These are phyloP conservation scores for Campylorhamphus procurvoides DNA, from an alignment of 2,113 vertebrate species.

Conservation along the genomic window DNA sequence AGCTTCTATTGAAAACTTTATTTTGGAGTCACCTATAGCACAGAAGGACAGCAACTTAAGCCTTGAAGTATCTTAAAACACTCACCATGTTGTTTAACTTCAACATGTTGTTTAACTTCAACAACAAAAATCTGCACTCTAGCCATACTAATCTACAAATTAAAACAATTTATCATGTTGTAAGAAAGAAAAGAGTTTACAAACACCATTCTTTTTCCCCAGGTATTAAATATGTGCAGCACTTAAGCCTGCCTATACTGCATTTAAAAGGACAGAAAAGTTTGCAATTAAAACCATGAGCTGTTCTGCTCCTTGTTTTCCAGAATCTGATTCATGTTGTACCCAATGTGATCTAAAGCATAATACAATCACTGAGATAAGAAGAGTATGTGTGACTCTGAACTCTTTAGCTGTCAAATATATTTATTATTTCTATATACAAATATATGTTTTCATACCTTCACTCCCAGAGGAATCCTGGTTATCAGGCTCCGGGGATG, in stretches of 20 bases:
- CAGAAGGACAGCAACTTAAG: neutral
- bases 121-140: neutral
- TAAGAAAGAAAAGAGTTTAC: neutral
- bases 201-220: neutral
- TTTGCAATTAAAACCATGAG: neutral
- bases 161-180: neutral
- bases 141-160: neutral
- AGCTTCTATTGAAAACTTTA: neutral
- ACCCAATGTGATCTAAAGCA: neutral
- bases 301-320: neutral
- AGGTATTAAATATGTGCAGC: neutral
- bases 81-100: neutral
- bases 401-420: neutral
- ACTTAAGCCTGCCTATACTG: neutral
- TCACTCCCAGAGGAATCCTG: conserved; percentile 97
- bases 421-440: neutral
- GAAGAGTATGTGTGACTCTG: neutral
- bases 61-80: neutral
- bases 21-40: neutral
- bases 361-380: neutral
- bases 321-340: neutral
- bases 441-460: conserved; percentile 73
- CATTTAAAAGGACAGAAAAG: neutral
- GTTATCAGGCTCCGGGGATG: conserved; percentile 92
- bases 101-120: neutral